These are phyloP conservation scores for Indicator maculatus DNA, from an alignment of 2,113 vertebrate species.

Conservation along the genomic window DNA sequence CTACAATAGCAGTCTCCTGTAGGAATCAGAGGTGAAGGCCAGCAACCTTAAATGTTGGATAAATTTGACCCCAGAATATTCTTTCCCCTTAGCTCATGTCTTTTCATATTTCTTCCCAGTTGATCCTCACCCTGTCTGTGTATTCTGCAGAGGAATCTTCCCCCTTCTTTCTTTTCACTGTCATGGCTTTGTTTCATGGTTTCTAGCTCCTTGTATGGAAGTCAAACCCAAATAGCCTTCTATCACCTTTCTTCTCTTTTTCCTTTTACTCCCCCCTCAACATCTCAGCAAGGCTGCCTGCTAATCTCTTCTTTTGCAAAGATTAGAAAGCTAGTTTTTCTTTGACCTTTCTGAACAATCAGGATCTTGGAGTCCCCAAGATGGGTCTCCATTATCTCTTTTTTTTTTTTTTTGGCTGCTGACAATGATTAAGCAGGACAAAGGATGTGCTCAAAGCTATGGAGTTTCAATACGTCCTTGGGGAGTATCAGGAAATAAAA, in stretches of 20 bases:
- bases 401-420: slow-evolving; percentile 41
- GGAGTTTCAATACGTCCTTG: slow-evolving; percentile 4
- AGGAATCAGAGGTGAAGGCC: neutral
- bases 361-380: slow-evolving; percentile 32
- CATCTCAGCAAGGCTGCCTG: slow-evolving; percentile 18
- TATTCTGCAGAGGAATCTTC: neutral
- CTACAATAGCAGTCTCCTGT: neutral
- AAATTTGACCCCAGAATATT: neutral
- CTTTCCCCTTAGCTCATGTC: neutral
- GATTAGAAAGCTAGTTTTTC: slow-evolving; percentile 49
- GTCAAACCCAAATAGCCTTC: neutral
- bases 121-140: neutral
- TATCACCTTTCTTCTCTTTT: slow-evolving; percentile 18
- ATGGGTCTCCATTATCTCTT: slow-evolving; percentile 41
- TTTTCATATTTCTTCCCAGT: neutral
- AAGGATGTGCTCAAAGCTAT: slow-evolving; percentile 12
- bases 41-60: neutral
- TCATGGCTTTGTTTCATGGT: neutral
- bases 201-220: neutral
- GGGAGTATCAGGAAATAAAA: slow-evolving; percentile 46
- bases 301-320: slow-evolving; percentile 54
- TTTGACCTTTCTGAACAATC: slow-evolving; percentile 68
- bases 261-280: neutral
- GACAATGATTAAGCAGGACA: slow-evolving; percentile 54
- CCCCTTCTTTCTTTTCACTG: neutral